These are phyloP conservation scores for Columba guinea DNA, from an alignment of 2,797 vertebrate genomes.

Conservation along the genomic window DNA sequence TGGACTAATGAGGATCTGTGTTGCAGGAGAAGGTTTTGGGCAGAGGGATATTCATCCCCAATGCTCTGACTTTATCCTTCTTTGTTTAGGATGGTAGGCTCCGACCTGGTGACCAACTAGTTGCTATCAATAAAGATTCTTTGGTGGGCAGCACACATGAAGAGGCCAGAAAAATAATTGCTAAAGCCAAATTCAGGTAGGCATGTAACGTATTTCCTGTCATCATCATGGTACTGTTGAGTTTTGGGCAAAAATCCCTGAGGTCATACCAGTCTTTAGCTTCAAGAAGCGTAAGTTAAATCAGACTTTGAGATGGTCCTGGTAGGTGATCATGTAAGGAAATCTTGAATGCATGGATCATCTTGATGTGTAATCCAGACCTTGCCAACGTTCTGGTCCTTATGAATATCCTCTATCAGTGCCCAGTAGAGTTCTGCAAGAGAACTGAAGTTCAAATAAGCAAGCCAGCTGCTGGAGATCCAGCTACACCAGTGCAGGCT, in stretches of 20 bases:
- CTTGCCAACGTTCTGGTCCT: neutral
- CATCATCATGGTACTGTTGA: neutral
- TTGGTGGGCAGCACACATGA: slow-evolving; percentile 88
- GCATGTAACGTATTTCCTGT: neutral
- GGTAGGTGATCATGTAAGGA: neutral
- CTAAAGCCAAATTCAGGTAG: slow-evolving; percentile 86
- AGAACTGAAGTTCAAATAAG: neutral
- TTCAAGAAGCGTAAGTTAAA: neutral
- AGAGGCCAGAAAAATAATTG: slow-evolving; percentile 86
- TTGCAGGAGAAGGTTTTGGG: neutral
- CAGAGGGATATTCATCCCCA: neutral
- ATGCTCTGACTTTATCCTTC: neutral
- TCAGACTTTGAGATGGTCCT: neutral
- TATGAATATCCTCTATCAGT: neutral
- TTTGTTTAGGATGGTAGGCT: slow-evolving; percentile 86
- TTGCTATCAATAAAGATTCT: slow-evolving; percentile 90
- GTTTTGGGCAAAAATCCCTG: neutral
- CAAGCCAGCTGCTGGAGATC: neutral
- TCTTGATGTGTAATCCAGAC: neutral
- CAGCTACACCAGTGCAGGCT: neutral
- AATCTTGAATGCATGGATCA: neutral
- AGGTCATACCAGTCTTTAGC: neutral
- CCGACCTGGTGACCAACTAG: slow-evolving; percentile 88
- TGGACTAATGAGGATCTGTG: neutral
- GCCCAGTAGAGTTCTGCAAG: neutral